phyloP scores from a whole-genome alignment of 1,140 invertebrate species.

The Cydia fagiglandana region DNA sequence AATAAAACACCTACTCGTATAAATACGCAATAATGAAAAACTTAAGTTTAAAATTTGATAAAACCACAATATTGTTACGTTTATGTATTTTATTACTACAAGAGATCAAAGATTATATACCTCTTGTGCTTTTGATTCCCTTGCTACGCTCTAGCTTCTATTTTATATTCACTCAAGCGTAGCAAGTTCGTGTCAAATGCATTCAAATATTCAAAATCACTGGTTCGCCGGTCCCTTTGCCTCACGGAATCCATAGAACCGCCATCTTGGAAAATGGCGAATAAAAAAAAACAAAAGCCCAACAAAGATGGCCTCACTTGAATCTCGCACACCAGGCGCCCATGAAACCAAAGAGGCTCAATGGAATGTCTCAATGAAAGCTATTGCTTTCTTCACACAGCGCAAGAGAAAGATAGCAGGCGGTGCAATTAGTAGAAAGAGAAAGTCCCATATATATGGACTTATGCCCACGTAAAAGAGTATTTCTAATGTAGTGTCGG shows the following conservation, averaged over 20 bases:
- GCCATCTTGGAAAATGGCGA: constrained; percentile 34
- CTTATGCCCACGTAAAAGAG: background rate
- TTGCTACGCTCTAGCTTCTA: too few relatives aligned
- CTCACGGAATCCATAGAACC: background rate
- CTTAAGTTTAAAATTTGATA: too few relatives aligned
- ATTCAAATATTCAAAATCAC: too few relatives aligned
- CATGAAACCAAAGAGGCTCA: constrained; percentile 44
- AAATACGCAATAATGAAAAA: too few relatives aligned
- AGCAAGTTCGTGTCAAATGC: too few relatives aligned
- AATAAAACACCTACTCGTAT: too few relatives aligned
- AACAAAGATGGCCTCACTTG: constrained; percentile 73
- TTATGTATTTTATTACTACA: too few relatives aligned
- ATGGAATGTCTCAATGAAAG: constrained; percentile 40
- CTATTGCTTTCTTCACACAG: constrained; percentile 9
- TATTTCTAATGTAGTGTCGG: background rate
- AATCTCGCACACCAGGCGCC: constrained; percentile 60
- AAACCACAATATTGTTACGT: too few relatives aligned
- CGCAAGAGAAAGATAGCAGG: constrained; percentile 7
- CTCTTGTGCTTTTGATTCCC: too few relatives aligned
- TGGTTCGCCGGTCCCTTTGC: too few relatives aligned
- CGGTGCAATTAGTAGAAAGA: background rate
- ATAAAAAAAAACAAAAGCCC: constrained; percentile 38
- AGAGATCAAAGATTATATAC: too few relatives aligned
- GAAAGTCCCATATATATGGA: background rate
- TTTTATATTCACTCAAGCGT: too few relatives aligned